Evolutionary conservation across 2,888 invertebrate species (phyloP).

Genomic region (Standfussiana lucernea): DNA sequence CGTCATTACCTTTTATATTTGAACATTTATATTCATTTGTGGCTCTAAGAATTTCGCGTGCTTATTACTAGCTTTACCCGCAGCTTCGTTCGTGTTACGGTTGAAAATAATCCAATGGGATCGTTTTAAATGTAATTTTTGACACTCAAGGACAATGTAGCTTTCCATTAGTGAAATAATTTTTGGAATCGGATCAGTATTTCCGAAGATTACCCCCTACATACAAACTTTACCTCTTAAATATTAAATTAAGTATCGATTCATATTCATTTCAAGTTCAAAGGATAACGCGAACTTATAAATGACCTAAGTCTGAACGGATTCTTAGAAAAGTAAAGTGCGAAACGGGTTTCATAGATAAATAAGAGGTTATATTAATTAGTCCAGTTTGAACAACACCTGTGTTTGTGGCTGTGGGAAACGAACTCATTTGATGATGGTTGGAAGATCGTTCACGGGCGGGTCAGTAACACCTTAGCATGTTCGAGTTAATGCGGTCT

Average conservation of each 20-base stretch:
- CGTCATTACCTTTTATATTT: conserved; percentile 48
- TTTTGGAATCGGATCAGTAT: neutral
- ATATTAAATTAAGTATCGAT: neutral
- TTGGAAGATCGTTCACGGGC: neutral
- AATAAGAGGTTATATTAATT: conserved; percentile 49
- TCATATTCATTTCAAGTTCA: conserved; percentile 24
- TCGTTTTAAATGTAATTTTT: neutral
- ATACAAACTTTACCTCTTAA: neutral
- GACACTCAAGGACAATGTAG: neutral
- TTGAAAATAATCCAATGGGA: neutral
- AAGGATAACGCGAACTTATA: conserved; percentile 38
- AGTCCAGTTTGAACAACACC: conserved; percentile 42
- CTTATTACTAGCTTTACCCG: conserved; percentile 1
- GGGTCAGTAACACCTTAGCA: conserved; percentile 55
- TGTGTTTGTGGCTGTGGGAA: conserved; percentile 46
- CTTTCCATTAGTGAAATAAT: neutral
- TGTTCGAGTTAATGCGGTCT: conserved; percentile 33
- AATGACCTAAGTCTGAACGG: conserved; percentile 7
- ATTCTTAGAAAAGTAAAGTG: conserved; percentile 51
- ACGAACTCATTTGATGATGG: conserved; percentile 30
- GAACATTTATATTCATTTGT: conserved; percentile 26
- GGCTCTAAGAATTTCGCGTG: conserved; percentile 38
- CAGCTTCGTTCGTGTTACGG: neutral
- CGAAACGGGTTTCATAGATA: conserved; percentile 40
- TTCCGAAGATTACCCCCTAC: neutral